phyloP scores from a whole-genome alignment of 2,113 vertebrate genomes.

The Grallaria varia region DNA sequence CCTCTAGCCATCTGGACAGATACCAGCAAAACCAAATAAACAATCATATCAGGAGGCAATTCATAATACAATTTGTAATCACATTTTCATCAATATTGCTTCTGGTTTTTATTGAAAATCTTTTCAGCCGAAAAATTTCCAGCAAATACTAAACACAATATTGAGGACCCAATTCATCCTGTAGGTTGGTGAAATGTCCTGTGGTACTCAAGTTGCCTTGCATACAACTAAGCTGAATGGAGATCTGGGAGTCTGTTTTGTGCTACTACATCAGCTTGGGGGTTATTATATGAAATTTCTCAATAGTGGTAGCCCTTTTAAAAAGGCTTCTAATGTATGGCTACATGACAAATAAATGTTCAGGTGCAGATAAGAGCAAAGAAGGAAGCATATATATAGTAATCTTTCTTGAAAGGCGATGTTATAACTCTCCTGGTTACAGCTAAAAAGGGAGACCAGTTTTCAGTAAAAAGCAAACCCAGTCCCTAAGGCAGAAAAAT shows the following conservation, averaged over 20 bases:
- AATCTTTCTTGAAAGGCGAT: background rate
- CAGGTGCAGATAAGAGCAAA: background rate
- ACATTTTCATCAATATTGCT: background rate
- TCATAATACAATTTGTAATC: background rate
- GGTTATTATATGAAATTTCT: background rate
- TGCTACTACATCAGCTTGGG: background rate
- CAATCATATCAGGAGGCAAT: background rate
- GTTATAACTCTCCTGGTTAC: accelerated
- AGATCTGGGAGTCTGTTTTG: background rate
- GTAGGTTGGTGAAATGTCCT: background rate
- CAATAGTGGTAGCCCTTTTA: background rate
- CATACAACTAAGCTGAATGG: background rate
- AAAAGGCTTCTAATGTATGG: background rate
- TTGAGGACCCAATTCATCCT: background rate
- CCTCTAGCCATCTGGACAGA: background rate
- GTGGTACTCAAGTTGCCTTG: background rate
- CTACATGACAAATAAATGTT: background rate
- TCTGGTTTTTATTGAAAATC: background rate
- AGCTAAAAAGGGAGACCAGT: background rate
- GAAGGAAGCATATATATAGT: background rate
- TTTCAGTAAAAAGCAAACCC: background rate
- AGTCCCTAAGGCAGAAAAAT: background rate
- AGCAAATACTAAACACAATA: background rate
- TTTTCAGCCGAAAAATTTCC: background rate
- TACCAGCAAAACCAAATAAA: conserved; percentile 9